These are phyloP conservation scores for Lepidocolaptes lacrymiger DNA, from an alignment of 2,797 vertebrate genomes.

Conservation along the genomic window DNA sequence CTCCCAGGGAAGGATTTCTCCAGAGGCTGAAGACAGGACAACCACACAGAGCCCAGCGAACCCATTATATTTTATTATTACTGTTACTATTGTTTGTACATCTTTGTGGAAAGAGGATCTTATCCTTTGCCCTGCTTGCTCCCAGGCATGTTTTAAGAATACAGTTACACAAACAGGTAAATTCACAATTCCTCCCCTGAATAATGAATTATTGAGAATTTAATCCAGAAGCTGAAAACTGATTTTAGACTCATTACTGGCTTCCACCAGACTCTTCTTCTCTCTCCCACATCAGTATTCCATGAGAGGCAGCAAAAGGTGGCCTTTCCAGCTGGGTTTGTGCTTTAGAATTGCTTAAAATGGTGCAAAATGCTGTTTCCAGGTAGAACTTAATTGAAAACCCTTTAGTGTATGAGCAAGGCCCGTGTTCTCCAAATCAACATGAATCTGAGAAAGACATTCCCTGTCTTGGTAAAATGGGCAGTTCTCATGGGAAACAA, in stretches of 20 bases:
- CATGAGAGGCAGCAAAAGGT: neutral
- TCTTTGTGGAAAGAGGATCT: neutral
- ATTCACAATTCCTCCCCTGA: neutral
- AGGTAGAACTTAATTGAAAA: neutral
- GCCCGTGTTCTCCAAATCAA: neutral
- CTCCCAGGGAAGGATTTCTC: neutral
- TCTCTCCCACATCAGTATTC: neutral
- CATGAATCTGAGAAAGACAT: neutral
- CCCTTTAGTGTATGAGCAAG: rapidly evolving
- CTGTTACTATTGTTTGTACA: neutral
- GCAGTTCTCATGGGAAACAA: neutral
- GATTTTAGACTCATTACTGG: neutral
- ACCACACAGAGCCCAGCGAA: neutral
- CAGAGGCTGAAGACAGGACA: neutral
- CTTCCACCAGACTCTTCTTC: neutral
- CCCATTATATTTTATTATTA: neutral
- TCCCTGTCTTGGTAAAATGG: rapidly evolving
- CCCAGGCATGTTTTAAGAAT: neutral
- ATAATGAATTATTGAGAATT: neutral
- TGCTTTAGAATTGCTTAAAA: neutral
- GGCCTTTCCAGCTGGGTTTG: neutral
- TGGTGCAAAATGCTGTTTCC: neutral
- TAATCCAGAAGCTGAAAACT: neutral
- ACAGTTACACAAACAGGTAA: neutral
- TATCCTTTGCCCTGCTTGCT: neutral